phyloP scores from a whole-genome alignment of 2,113 vertebrate species.

The Crocuta crocuta region DNA sequence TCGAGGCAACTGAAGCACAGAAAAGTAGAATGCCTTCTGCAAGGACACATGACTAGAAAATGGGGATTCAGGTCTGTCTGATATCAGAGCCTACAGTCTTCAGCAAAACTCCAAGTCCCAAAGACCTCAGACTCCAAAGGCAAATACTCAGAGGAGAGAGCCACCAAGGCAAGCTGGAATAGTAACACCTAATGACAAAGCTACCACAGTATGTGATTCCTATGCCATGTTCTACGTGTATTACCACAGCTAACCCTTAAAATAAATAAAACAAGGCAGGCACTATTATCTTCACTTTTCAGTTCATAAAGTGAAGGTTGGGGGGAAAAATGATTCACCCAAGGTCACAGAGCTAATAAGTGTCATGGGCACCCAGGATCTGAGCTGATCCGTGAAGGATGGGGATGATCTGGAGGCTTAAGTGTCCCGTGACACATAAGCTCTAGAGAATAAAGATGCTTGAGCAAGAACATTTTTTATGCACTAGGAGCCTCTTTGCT shows the following conservation, averaged over 20 bases:
- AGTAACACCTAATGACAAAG: not conserved
- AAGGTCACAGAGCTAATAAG: not conserved
- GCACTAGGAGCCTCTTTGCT: not conserved
- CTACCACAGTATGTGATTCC: accelerated
- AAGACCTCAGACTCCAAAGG: not conserved
- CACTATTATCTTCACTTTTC: not conserved
- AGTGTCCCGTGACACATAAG: not conserved
- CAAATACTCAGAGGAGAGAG: not conserved
- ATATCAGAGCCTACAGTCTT: not conserved
- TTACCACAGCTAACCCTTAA: not conserved
- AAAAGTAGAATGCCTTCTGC: not conserved
- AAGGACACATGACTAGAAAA: not conserved
- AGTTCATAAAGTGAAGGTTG: not conserved
- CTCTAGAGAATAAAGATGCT: not conserved
- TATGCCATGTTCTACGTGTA: accelerated
- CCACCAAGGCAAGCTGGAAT: not conserved
- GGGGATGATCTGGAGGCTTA: not conserved
- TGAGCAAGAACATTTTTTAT: not conserved
- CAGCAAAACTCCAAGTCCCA: not conserved
- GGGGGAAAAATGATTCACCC: not conserved
- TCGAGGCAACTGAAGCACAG: not conserved
- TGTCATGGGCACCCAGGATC: not conserved
- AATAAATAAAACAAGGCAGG: not conserved
- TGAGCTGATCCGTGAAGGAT: not conserved
- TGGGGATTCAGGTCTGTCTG: not conserved